Evolutionary conservation across 2,888 invertebrate species (phyloP).

Genomic region (Micropterix aruncella): DNA sequence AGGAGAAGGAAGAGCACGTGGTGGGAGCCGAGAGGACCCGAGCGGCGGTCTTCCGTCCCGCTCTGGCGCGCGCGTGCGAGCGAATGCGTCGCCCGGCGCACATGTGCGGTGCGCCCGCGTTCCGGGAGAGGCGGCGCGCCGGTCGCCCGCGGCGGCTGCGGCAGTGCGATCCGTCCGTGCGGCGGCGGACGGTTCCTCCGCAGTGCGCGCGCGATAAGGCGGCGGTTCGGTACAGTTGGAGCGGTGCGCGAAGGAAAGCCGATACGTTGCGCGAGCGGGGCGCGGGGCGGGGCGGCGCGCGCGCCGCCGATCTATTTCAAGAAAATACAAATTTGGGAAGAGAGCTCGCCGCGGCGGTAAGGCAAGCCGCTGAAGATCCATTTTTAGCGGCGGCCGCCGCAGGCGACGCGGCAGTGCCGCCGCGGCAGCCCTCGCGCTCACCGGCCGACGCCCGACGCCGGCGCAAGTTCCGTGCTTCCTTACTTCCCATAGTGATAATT

Average conservation of each 20-base stretch:
- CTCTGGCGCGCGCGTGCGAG: too few species aligned
- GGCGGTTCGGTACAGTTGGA: conserved; percentile 1
- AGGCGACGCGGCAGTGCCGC: conserved; percentile 35
- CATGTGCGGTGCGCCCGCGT: too few species aligned
- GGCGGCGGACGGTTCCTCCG: neutral
- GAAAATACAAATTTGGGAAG: conserved; percentile 74
- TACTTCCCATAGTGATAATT: conserved; percentile 82
- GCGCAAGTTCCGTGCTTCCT: conserved; percentile 87
- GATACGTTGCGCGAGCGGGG: neutral
- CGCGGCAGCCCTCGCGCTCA: conserved; percentile 30
- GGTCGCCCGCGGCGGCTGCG: too few species aligned
- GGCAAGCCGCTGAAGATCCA: conserved; percentile 35
- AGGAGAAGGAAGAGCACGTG: too few species aligned
- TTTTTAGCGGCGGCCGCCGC: conserved; percentile 41
- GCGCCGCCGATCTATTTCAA: conserved; percentile 51
- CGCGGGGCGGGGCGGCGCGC: neutral
- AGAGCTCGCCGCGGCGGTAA: conserved; percentile 33
- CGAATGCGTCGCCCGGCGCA: too few species aligned
- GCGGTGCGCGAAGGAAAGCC: conserved; percentile 14
- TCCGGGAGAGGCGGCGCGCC: too few species aligned
- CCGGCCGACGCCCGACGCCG: conserved; percentile 36
- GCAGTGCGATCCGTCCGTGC: neutral
- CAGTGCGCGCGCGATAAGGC: neutral
- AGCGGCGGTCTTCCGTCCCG: too few species aligned
- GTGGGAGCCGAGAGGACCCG: too few species aligned